Conservation (phyloP, 2,888 invertebrate genomes). For the Argynnis bischoffii region DNA sequence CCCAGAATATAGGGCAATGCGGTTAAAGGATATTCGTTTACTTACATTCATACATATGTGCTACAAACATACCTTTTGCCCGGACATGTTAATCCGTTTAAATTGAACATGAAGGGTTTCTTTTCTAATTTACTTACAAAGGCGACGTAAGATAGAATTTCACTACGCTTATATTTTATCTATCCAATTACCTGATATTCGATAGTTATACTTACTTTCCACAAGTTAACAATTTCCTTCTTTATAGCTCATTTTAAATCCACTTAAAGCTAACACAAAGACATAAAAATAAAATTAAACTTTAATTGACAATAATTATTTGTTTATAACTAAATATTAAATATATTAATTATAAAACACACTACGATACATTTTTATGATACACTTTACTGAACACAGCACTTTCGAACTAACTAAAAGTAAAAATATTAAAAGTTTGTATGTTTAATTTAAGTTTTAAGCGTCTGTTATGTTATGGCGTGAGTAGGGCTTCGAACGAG, state of each 20-base stretch:
- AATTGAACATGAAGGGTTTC: constrained; percentile 36
- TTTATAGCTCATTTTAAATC: constrained; percentile 16
- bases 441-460: constrained; percentile 21
- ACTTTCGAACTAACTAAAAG: background rate
- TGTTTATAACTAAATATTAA: background rate
- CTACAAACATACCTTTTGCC: constrained; percentile 14
- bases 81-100: constrained; percentile 37
- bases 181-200: constrained; percentile 40
- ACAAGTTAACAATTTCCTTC: constrained; percentile 22
- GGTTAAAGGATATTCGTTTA: constrained; percentile 28
- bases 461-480: constrained; percentile 26
- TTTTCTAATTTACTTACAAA: constrained; percentile 38
- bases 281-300: constrained; percentile 4
- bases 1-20: constrained; percentile 21
- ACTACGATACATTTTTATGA: background rate
- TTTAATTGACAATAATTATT: background rate
- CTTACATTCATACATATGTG: constrained; percentile 15
- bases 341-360: constrained; percentile 1
- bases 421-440: constrained; percentile 14
- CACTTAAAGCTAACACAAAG: constrained; percentile 7
- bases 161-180: constrained; percentile 28
- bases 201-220: constrained; percentile 36
- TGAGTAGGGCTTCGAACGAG: constrained; percentile 39
- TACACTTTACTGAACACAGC: constrained; percentile 11
- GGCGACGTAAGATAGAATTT: constrained; percentile 28